phyloP scores from a whole-genome alignment of 2,888 invertebrate genomes.

The Hoplodrina blanda region DNA sequence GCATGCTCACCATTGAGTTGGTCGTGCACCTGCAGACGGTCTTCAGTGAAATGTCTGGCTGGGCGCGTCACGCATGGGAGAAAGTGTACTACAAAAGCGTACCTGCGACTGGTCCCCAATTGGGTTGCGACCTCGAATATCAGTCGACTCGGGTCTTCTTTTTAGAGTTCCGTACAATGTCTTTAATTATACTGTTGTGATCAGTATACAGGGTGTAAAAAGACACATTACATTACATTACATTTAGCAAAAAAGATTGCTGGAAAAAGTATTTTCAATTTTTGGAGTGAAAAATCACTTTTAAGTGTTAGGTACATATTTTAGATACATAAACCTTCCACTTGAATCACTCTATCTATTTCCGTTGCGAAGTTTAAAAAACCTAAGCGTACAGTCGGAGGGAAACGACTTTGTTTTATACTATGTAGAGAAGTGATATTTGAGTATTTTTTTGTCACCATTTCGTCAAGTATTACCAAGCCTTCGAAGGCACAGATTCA shows the following conservation, averaged over 20 bases:
- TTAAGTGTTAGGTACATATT: too few species aligned
- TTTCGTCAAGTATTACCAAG: conserved; percentile 24
- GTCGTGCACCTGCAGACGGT: conserved; percentile 71
- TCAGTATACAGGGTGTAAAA: background rate
- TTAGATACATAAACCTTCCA: too few species aligned
- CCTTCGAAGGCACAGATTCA: conserved; percentile 47
- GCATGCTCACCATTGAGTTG: conserved; percentile 70
- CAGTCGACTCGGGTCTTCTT: conserved; percentile 81
- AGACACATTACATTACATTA: too few species aligned
- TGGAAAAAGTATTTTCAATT: too few species aligned
- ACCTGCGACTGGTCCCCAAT: conserved; percentile 87
- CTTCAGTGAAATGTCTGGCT: conserved; percentile 82
- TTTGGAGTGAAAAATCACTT: too few species aligned
- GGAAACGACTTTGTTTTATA: too few species aligned
- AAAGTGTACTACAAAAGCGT: conserved; percentile 88
- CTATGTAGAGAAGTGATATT: too few species aligned
- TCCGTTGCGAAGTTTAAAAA: too few species aligned
- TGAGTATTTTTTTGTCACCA: conserved; percentile 1
- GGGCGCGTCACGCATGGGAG: conserved; percentile 87
- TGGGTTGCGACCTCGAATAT: conserved; percentile 89
- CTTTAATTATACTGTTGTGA: conserved; percentile 63
- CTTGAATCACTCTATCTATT: too few species aligned
- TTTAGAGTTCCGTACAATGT: conserved; percentile 59
- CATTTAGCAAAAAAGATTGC: too few species aligned
- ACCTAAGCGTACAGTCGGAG: too few species aligned